A percentile compares a stretch with the other conserved stretches of the same genome.
Conservation (phyloP, 2,113 vertebrate genomes). For the Poecile atricapillus region DNA sequence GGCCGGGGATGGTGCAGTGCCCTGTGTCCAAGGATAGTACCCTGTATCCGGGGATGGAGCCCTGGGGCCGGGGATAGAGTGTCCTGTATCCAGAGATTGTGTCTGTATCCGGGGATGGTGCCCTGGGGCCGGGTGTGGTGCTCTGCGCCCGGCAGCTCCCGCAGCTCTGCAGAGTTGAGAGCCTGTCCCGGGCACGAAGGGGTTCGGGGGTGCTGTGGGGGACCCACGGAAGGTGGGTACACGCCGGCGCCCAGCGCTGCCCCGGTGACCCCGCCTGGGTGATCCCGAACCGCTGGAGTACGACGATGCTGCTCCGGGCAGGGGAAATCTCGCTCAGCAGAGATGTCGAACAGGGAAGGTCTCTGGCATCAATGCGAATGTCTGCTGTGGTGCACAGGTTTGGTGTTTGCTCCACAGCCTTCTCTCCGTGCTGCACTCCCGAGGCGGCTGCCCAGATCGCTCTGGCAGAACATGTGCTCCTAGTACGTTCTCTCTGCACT, state of each 20-base stretch:
- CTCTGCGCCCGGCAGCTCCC: neutral
- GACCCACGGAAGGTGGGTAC: fast-evolving
- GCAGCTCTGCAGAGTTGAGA: neutral
- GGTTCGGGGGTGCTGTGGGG: too few species aligned
- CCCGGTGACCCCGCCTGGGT: neutral
- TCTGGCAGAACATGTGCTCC: neutral
- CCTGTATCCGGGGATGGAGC: neutral
- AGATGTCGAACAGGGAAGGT: neutral
- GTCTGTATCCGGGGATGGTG: neutral
- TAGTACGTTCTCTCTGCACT: neutral
- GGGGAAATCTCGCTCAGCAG: neutral
- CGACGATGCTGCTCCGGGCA: neutral
- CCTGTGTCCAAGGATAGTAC: neutral
- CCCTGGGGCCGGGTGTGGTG: neutral
- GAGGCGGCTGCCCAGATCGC: neutral
- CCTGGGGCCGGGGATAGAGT: neutral
- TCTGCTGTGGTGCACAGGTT: neutral
- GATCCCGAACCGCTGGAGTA: fast-evolving
- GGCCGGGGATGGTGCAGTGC: neutral
- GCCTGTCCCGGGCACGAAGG: neutral
- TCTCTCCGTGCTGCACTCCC: neutral
- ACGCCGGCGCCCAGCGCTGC: fast-evolving
- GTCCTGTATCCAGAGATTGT: neutral
- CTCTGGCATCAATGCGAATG: fast-evolving
- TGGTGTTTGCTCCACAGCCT: neutral